Conservation (phyloP, 2,113 vertebrate species). For the Acrocephalus kingi region DNA sequence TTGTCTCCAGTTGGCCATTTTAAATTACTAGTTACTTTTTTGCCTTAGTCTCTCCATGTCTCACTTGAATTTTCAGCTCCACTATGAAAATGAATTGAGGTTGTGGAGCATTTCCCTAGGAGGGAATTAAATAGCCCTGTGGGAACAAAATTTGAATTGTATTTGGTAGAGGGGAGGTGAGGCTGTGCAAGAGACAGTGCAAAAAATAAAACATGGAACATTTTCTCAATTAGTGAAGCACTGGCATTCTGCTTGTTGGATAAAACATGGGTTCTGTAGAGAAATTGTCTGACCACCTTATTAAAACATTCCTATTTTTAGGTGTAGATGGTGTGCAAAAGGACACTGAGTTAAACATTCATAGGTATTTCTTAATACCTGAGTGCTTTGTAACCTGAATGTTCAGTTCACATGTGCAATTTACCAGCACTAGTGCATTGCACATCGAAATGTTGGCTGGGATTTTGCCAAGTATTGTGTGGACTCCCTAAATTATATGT, state of each 20-base stretch:
- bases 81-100: background rate
- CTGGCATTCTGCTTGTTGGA: background rate
- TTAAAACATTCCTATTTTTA: background rate
- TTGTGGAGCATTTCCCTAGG: background rate
- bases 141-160: background rate
- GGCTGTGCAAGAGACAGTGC: background rate
- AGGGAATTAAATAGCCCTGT: background rate
- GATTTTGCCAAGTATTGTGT: background rate
- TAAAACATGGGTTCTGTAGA: background rate
- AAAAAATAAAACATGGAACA: background rate
- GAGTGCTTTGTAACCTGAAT: background rate
- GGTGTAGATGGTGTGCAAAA: background rate
- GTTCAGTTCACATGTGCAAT: background rate
- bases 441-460: accelerated
- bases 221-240: accelerated
- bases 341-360: background rate
- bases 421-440: background rate
- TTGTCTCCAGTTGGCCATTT: background rate
- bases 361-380: background rate
- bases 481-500: background rate
- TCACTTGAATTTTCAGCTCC: background rate
- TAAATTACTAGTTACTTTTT: background rate
- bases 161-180: background rate
- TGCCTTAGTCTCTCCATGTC: background rate
- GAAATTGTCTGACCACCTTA: background rate